Evolutionary conservation across 1,140 invertebrate genomes (phyloP).

Genomic region (Bombus impatiens): DNA sequence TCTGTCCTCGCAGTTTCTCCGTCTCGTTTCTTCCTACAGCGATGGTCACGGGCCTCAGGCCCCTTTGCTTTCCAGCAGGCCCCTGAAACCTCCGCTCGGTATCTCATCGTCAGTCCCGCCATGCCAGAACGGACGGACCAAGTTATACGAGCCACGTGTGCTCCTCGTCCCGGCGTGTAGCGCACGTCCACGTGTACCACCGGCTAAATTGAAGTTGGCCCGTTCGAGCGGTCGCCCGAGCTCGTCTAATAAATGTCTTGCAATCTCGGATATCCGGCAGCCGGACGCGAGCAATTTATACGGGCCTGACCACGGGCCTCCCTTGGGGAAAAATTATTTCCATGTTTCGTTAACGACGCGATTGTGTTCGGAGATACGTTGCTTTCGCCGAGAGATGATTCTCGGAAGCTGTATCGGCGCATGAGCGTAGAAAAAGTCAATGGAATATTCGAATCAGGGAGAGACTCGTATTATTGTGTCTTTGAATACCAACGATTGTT

Average conservation of each 20-base stretch:
- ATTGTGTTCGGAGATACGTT: not conserved
- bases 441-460: no score
- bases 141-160: conserved; percentile 51
- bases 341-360: not conserved
- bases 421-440: no score
- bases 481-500: no score
- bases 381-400: not conserved
- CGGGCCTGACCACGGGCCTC: not conserved
- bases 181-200: conserved; percentile 56
- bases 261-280: conserved; percentile 42
- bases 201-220: conserved; percentile 19
- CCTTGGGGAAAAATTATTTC: conserved; percentile 9
- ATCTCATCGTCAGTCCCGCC: conserved; percentile 37
- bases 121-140: conserved; percentile 26
- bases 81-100: conserved; percentile 5
- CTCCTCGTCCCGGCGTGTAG: conserved; percentile 26
- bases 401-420: no score
- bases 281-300: conserved; percentile 26
- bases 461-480: no score
- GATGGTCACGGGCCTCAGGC: not conserved
- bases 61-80: not conserved
- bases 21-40: not conserved
- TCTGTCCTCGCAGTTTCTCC: not conserved
- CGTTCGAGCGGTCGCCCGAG: not conserved
- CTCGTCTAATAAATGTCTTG: conserved; percentile 45